phyloP scores from a whole-genome alignment of 2,888 invertebrate genomes.

The Xanthia icteritia region DNA sequence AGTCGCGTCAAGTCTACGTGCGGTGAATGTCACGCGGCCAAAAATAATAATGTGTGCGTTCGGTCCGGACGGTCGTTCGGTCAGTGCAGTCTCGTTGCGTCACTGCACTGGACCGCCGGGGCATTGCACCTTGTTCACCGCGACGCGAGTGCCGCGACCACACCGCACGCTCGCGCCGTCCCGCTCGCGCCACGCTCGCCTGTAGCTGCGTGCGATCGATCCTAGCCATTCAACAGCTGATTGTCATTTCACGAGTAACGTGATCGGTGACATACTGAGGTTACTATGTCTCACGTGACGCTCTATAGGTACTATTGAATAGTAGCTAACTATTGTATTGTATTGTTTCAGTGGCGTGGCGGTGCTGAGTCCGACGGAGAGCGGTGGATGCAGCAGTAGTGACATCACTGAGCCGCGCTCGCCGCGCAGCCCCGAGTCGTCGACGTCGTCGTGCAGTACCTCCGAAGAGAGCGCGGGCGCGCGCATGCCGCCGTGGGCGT shows the following conservation, averaged over 20 bases:
- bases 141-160: constrained; percentile 70
- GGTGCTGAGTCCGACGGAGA: constrained; percentile 94
- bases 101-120: constrained; percentile 85
- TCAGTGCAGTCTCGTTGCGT: constrained; percentile 88
- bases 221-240: constrained; percentile 85
- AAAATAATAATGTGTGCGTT: constrained; percentile 84
- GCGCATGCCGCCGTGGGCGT: constrained; percentile 89
- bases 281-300: constrained; percentile 40
- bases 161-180: constrained; percentile 65
- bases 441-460: constrained; percentile 88
- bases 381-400: constrained; percentile 92
- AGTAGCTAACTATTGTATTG: constrained; percentile 41
- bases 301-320: constrained; percentile 44
- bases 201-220: constrained; percentile 77
- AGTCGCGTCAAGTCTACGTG: constrained; percentile 76
- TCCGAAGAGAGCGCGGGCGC: constrained; percentile 86
- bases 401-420: constrained; percentile 97
- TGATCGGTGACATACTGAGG: constrained; percentile 56
- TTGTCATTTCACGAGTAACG: constrained; percentile 74
- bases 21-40: constrained; percentile 85
- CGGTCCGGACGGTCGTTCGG: constrained; percentile 79
- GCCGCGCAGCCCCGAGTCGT: constrained; percentile 93
- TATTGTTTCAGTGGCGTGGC: constrained; percentile 95
- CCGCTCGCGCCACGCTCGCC: constrained; percentile 67
- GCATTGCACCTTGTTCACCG: constrained; percentile 86